Percentiles rank a stretch among this genome's conserved stretches.
Conservation (phyloP, 1,140 invertebrate genomes). For the Drosophila insularis region DNA sequence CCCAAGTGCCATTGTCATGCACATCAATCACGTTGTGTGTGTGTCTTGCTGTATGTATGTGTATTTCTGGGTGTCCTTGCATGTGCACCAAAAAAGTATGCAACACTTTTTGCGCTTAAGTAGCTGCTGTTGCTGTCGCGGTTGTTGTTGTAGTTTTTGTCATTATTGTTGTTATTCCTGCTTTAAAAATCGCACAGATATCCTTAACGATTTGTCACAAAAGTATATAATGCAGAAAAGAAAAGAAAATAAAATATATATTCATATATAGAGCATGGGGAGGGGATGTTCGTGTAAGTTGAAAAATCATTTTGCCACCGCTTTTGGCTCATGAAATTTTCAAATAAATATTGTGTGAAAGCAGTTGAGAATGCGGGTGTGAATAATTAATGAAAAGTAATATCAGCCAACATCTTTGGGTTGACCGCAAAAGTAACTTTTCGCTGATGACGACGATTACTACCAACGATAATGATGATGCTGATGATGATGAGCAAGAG, state of each 20-base stretch:
- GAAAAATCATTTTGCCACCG: conserved; percentile 32
- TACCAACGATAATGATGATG: neutral
- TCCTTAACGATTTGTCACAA: conserved; percentile 43
- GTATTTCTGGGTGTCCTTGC: conserved; percentile 26
- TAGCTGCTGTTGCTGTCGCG: conserved; percentile 31
- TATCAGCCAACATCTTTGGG: conserved; percentile 38
- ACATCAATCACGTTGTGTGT: conserved; percentile 42
- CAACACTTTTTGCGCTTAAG: conserved; percentile 55
- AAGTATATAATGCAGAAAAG: neutral
- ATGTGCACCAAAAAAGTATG: conserved; percentile 54
- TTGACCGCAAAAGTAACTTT: conserved; percentile 42
- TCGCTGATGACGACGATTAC: conserved; percentile 2
- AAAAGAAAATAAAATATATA: conserved; percentile 17
- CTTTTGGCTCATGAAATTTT: conserved; percentile 50
- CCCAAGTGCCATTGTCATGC: conserved; percentile 22
- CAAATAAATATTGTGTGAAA: conserved; percentile 45
- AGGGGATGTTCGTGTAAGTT: neutral
- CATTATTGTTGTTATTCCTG: neutral
- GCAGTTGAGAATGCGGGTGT: conserved; percentile 12
- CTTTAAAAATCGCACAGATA: conserved; percentile 35
- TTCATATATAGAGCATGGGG: neutral
- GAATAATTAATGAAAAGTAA: conserved; percentile 60
- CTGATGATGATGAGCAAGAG: neutral
- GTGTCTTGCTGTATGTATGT: neutral
- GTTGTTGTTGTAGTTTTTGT: conserved; percentile 7